phyloP scores from a whole-genome alignment of 2,113 vertebrate genomes.

The Craseonycteris thonglongyai region DNA sequence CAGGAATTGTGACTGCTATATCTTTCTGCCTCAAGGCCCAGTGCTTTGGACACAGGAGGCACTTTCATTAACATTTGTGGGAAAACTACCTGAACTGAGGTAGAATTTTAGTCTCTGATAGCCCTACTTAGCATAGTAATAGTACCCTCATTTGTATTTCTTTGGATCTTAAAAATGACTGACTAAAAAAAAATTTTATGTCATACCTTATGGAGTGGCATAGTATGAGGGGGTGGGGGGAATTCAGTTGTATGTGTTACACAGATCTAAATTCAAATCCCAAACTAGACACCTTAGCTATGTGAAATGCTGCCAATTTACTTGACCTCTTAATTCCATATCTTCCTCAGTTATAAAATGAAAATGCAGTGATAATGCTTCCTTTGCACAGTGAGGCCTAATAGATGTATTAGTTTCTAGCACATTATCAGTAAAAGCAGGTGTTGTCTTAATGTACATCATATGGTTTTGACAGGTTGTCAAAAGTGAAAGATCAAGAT shows the following conservation, averaged over 20 bases:
- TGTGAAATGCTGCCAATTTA: not conserved
- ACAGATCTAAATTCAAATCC: not conserved
- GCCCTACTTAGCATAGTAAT: not conserved
- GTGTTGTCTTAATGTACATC: not conserved
- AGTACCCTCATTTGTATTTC: not conserved
- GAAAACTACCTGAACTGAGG: not conserved
- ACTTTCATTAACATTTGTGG: conserved; percentile 18
- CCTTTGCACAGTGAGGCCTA: not conserved
- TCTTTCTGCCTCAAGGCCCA: not conserved
- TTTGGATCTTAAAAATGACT: not conserved
- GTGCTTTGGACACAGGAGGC: not conserved
- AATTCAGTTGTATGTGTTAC: not conserved
- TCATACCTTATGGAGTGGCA: not conserved
- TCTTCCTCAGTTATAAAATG: not conserved
- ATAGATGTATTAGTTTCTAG: not conserved
- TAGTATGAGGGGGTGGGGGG: not conserved
- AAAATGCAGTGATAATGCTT: not conserved
- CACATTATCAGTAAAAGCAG: not conserved
- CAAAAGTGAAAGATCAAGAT: not conserved
- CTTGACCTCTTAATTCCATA: not conserved
- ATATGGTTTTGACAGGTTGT: not conserved
- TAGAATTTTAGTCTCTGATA: not conserved
- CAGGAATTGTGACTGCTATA: not conserved
- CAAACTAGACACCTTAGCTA: not conserved
- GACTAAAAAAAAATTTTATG: not conserved